Conservation (phyloP, 2,888 invertebrate species). For the Alloscopus bannaensis region DNA sequence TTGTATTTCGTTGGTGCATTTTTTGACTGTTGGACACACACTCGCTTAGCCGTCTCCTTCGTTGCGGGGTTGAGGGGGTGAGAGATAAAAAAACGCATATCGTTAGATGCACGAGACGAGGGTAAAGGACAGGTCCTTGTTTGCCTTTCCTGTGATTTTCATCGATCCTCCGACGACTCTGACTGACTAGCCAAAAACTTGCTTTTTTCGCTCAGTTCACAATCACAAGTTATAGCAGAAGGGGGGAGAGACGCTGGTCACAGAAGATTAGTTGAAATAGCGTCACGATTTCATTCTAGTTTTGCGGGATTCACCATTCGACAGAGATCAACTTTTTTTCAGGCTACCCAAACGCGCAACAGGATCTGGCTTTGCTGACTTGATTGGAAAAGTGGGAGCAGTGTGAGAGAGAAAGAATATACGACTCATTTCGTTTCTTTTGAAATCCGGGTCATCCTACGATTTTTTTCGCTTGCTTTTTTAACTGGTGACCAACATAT, state of each 20-base stretch:
- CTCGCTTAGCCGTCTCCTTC: neutral
- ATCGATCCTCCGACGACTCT: constrained; percentile 47
- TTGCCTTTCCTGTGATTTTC: constrained; percentile 32
- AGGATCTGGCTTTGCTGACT: constrained; percentile 49
- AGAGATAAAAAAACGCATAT: constrained; percentile 18
- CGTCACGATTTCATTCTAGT: constrained; percentile 63
- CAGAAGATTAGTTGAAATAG: constrained; percentile 49
- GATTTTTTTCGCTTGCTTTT: too few relatives aligned
- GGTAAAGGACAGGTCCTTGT: constrained; percentile 55
- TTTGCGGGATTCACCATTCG: constrained; percentile 62
- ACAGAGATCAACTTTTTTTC: constrained; percentile 54
- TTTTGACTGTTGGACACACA: neutral
- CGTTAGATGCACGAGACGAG: too few relatives aligned
- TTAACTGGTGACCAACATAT: constrained; percentile 48
- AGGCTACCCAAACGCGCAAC: constrained; percentile 32
- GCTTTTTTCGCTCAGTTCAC: constrained; percentile 49
- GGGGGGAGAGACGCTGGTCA: too few relatives aligned
- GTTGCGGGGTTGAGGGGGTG: constrained; percentile 53
- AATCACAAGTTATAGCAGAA: constrained; percentile 22
- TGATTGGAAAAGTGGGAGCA: constrained; percentile 62
- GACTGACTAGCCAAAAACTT: constrained; percentile 45
- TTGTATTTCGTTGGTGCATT: constrained; percentile 23
- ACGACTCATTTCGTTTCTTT: constrained; percentile 27
- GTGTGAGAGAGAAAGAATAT: constrained; percentile 18
- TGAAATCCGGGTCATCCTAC: constrained; percentile 55